Conservation (phyloP, 2,113 vertebrate genomes). For the human (Homo sapiens) region GRCh38 chr18:27334501-27335000, state of each 20-base stretch:
- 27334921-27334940: background rate
- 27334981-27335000: background rate
- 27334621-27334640: slow-evolving; percentile 82
- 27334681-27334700: background rate
- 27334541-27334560: slow-evolving; percentile 89
- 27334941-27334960: background rate
- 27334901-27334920: background rate
- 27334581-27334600: slow-evolving; percentile 90
- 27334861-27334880: background rate
- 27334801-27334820: background rate
- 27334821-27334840: background rate
- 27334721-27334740: background rate
- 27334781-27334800: background rate
- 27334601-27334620: slow-evolving; percentile 87
- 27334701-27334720: background rate
- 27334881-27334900: background rate
- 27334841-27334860: background rate
- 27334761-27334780: background rate
- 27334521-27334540: slow-evolving; percentile 76
- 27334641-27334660: background rate
- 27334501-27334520: background rate
- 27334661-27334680: background rate
- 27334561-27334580: slow-evolving; percentile 92
- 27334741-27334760: background rate
- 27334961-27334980: background rate